These are phyloP conservation scores for Pogonomyrmex californicus DNA, from an alignment of 1,140 invertebrate species.

Conservation along the genomic window DNA sequence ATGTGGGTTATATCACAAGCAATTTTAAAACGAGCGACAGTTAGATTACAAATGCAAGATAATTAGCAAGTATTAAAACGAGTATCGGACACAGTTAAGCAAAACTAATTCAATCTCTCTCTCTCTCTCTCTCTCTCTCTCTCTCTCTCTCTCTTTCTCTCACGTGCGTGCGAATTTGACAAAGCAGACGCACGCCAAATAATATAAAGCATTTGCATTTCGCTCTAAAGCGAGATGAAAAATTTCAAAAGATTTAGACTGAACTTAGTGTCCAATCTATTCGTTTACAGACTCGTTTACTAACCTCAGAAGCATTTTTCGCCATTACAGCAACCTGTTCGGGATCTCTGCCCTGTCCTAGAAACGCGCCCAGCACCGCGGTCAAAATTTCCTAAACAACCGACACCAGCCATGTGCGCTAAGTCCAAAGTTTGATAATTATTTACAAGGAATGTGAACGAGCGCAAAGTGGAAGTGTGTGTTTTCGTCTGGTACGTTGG, in stretches of 20 bases:
- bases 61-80: not conserved
- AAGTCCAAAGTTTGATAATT: constrained; percentile 77
- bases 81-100: not conserved
- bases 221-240: not conserved
- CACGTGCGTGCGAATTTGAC: not conserved
- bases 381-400: constrained; percentile 94
- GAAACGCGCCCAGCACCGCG: constrained; percentile 94
- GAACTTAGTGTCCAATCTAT: not conserved
- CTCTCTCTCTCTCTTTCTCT: too few species aligned
- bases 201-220: not conserved
- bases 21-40: not conserved
- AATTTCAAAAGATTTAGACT: constrained; percentile 1
- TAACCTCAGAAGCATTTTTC: constrained; percentile 97
- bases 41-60: not conserved
- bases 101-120: not conserved
- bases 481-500: not conserved
- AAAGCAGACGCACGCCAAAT: not conserved
- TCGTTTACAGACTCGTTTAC: constrained; percentile 78
- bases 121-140: not conserved
- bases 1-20: not conserved
- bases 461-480: not conserved
- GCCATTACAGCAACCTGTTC: constrained; percentile 96
- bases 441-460: constrained; percentile 66
- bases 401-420: constrained; percentile 84
- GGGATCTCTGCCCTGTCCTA: constrained; percentile 94